Conservation (phyloP, 2,888 invertebrate genomes). For the Tethea ocularis region DNA sequence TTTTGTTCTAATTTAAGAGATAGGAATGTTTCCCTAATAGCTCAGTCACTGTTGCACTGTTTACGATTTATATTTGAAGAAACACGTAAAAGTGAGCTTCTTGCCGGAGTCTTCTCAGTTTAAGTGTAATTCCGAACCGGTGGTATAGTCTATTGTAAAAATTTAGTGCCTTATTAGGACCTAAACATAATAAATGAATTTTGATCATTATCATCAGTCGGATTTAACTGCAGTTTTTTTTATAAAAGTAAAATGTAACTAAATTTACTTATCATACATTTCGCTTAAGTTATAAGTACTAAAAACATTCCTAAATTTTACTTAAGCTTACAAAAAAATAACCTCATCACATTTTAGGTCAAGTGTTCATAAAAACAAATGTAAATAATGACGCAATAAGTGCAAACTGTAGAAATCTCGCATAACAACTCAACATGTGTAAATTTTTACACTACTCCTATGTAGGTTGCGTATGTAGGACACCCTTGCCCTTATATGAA, state of each 20-base stretch:
- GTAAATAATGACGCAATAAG: constrained; percentile 18
- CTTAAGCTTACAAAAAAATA: too few species aligned
- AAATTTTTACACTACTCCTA: constrained; percentile 26
- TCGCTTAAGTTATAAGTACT: too few species aligned
- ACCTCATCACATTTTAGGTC: constrained; percentile 23
- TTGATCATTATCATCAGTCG: too few species aligned
- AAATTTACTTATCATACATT: too few species aligned
- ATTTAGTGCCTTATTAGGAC: too few species aligned
- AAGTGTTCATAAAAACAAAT: constrained; percentile 22
- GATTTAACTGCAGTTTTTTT: not conserved
- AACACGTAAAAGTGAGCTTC: not conserved
- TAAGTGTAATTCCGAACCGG: too few species aligned
- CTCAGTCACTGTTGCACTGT: not conserved
- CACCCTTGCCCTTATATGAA: constrained; percentile 12
- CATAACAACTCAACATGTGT: constrained; percentile 18
- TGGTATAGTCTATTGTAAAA: too few species aligned
- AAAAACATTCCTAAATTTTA: not conserved
- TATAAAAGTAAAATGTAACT: not conserved
- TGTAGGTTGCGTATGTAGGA: constrained; percentile 10
- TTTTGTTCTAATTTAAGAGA: constrained; percentile 4
- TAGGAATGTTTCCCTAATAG: constrained; percentile 1
- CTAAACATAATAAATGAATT: too few species aligned
- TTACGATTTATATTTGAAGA: not conserved
- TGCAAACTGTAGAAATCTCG: constrained; percentile 4
- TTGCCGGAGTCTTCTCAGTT: too few species aligned